These are phyloP conservation scores for Lepidocolaptes lacrymiger DNA, from an alignment of 2,797 vertebrate species.

Conservation along the genomic window DNA sequence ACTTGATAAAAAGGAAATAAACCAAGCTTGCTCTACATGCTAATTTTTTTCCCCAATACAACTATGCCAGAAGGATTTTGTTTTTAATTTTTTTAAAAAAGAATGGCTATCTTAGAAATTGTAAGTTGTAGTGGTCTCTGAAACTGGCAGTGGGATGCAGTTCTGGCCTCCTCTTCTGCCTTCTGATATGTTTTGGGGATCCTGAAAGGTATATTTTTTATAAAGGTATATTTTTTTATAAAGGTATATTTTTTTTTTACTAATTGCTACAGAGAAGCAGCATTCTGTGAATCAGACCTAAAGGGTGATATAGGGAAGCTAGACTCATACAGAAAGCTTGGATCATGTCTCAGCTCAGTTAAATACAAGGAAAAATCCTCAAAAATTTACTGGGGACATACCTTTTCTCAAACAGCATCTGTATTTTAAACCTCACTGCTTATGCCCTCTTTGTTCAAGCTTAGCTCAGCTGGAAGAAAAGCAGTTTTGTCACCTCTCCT, in stretches of 20 bases:
- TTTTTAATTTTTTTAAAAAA: background rate
- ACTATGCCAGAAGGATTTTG: background rate
- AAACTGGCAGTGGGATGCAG: background rate
- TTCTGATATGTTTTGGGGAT: background rate
- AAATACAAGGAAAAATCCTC: background rate
- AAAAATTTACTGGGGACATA: background rate
- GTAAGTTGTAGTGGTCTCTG: background rate
- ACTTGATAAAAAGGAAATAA: slow-evolving; percentile 9
- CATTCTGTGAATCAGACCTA: background rate
- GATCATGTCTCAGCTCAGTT: background rate
- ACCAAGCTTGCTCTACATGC: background rate
- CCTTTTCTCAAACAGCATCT: background rate
- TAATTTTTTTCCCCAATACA: background rate
- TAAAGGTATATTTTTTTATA: no score
- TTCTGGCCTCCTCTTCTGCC: background rate
- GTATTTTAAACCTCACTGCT: background rate
- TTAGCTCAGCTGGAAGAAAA: background rate
- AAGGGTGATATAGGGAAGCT: background rate
- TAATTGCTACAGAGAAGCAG: background rate
- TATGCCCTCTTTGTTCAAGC: background rate
- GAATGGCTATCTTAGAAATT: background rate
- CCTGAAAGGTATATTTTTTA: background rate
- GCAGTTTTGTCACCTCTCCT: background rate
- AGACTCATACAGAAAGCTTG: background rate
- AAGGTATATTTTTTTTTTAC: no score